phyloP scores from a whole-genome alignment of 2,797 vertebrate species.

The Thunnus albacares region DNA sequence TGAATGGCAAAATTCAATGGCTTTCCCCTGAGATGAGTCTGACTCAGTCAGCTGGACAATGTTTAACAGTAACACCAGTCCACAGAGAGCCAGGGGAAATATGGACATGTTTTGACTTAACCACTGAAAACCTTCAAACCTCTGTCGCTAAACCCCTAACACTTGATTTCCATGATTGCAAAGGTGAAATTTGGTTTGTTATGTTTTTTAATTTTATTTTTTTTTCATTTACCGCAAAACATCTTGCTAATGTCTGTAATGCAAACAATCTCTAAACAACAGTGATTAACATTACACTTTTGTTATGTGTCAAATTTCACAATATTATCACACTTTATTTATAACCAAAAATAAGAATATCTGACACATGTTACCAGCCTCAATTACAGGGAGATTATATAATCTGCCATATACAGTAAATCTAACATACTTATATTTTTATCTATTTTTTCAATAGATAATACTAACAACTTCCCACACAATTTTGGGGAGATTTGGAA shows the following conservation, averaged over 20 bases:
- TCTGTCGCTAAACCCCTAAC: background rate
- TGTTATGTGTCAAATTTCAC: background rate
- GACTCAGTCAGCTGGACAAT: constrained; percentile 38
- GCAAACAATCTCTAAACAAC: background rate
- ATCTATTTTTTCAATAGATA: background rate
- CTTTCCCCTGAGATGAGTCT: constrained; percentile 27
- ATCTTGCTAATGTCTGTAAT: background rate
- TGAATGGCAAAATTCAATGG: constrained; percentile 52
- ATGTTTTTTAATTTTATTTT: no score
- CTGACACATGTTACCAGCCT: background rate
- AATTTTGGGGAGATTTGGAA: no score
- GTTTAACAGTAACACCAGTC: constrained; percentile 13
- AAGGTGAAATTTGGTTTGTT: background rate
- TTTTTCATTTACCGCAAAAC: background rate
- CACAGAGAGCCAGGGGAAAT: background rate
- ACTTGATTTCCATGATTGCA: background rate
- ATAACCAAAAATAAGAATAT: background rate
- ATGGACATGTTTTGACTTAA: background rate
- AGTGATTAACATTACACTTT: background rate
- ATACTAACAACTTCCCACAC: background rate
- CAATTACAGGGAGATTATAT: background rate
- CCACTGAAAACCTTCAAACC: background rate
- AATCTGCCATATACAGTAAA: background rate
- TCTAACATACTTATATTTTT: background rate
- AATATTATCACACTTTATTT: background rate